Evolutionary conservation across 2,888 invertebrate species (phyloP).

Genomic region (Cylindroiulus punctatus): DNA sequence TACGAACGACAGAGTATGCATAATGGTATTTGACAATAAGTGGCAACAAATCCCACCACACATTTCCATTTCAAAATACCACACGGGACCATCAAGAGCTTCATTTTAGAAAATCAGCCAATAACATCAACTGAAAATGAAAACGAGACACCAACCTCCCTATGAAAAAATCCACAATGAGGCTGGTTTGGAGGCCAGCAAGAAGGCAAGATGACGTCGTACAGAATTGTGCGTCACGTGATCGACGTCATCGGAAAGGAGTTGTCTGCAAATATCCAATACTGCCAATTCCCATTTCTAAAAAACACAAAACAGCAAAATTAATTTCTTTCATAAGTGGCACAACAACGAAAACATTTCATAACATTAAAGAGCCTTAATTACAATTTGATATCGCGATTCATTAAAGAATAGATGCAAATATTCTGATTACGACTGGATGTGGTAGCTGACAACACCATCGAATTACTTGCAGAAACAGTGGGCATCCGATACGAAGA

Average conservation of each 20-base stretch:
- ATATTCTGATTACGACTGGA: neutral
- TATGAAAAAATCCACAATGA: neutral
- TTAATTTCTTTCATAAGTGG: neutral
- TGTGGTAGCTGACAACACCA: neutral
- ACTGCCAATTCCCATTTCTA: neutral
- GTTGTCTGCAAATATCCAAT: neutral
- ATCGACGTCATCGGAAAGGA: neutral
- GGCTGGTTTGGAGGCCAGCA: neutral
- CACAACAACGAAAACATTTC: too few relatives aligned
- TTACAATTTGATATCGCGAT: too few relatives aligned
- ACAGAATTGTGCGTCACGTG: neutral
- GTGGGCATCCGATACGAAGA: constrained; percentile 1
- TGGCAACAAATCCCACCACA: too few relatives aligned
- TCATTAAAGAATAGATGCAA: neutral
- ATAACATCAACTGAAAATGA: neutral
- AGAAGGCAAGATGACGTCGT: neutral
- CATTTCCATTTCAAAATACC: too few relatives aligned
- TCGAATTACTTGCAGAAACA: constrained; percentile 33
- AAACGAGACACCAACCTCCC: constrained; percentile 24
- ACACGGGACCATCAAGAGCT: too few relatives aligned
- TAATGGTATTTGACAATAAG: too few relatives aligned
- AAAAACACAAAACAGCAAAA: neutral
- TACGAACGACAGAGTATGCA: too few relatives aligned
- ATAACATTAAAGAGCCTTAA: too few relatives aligned
- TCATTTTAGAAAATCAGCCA: neutral